These are phyloP conservation scores for Danio rerio DNA, from an alignment of 2,113 vertebrate genomes.

Conservation along the genomic window DNA sequence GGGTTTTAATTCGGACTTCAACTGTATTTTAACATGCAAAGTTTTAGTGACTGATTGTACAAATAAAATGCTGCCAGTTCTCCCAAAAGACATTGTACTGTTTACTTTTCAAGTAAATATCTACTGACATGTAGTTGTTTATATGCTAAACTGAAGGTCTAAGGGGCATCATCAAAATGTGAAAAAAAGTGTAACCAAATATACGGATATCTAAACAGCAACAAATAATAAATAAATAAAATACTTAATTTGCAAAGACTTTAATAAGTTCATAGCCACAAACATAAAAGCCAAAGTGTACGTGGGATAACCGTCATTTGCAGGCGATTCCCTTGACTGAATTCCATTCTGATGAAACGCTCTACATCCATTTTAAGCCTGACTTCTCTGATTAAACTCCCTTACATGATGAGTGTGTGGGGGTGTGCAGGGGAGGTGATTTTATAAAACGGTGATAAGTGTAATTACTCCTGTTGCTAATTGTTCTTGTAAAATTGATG, in stretches of 20 bases:
- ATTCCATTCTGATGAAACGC: constrained; percentile 30
- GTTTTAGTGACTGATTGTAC: no score
- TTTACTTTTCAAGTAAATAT: no score
- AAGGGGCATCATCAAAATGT: no score
- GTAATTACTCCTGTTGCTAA: constrained; percentile 77
- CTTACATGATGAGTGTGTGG: constrained; percentile 45
- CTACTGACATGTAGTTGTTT: no score
- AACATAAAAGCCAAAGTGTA: constrained; percentile 10
- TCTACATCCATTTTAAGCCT: constrained; percentile 42
- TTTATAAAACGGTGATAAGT: constrained; percentile 69
- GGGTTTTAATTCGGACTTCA: no score
- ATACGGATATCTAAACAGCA: background rate
- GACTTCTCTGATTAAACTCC: constrained; percentile 45
- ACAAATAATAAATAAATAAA: background rate
- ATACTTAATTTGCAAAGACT: constrained; percentile 4
- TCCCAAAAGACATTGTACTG: no score
- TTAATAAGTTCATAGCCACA: background rate
- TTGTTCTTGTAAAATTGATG: constrained; percentile 68
- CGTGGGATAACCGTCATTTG: constrained; percentile 7
- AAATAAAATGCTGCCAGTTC: no score
- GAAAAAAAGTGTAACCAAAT: no score
- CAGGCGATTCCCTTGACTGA: constrained; percentile 32
- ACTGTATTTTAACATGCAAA: no score
- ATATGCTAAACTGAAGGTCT: no score
- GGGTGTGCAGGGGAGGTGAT: constrained; percentile 48